A percentile compares a stretch with the other conserved stretches of the same genome.
phyloP scores from a whole-genome alignment of 2,888 invertebrate genomes.

The Hedya salicella region DNA sequence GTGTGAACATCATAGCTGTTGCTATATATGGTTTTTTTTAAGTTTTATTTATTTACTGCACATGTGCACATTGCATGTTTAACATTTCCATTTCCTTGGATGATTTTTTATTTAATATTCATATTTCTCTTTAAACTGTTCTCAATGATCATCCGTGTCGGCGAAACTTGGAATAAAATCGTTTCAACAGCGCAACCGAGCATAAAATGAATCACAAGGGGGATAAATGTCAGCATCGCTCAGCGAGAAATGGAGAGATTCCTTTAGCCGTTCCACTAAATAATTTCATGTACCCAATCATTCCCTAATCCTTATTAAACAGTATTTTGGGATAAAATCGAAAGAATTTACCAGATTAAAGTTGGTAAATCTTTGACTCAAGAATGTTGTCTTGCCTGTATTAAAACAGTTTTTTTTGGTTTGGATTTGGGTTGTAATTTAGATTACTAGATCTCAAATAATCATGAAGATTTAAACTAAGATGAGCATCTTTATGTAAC shows the following conservation, averaged over 20 bases:
- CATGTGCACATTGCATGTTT: too few relatives aligned
- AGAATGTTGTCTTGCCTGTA: not conserved
- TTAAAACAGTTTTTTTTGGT: not conserved
- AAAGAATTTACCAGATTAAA: not conserved
- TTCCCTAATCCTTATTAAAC: not conserved
- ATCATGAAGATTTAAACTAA: not conserved
- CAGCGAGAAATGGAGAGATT: not conserved
- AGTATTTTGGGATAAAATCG: not conserved
- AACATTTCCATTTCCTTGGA: too few relatives aligned
- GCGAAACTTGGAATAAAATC: not conserved
- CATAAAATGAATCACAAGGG: conserved; percentile 1
- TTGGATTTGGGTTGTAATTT: not conserved
- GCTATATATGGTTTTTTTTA: too few relatives aligned
- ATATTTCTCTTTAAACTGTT: not conserved
- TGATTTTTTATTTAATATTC: too few relatives aligned
- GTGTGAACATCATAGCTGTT: too few relatives aligned
- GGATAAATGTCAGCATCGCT: conserved; percentile 6
- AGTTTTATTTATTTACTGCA: too few relatives aligned
- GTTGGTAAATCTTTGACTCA: not conserved
- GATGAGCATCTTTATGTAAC: not conserved
- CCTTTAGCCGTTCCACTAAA: not conserved
- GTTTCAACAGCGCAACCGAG: not conserved
- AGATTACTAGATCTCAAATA: not conserved
- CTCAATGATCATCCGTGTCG: not conserved
- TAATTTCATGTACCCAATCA: not conserved